Evolutionary conservation across 2,113 vertebrate genomes (phyloP).

Genomic region (Nymphicus hollandicus): DNA sequence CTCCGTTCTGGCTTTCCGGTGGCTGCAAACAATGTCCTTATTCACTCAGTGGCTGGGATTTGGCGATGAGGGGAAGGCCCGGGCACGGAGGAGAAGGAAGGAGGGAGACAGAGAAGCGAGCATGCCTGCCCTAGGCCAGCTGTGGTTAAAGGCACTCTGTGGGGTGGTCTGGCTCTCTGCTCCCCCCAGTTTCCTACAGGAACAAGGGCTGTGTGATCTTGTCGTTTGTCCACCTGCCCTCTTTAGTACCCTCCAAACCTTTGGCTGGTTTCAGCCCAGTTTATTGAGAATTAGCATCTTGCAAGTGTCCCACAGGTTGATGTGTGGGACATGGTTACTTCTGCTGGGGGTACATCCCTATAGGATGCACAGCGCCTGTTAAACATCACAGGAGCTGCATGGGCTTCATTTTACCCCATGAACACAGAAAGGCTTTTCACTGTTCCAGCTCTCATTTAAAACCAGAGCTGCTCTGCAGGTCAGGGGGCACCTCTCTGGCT

Average conservation of each 20-base stretch:
- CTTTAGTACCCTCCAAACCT: background rate
- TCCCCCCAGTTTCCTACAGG: fast-evolving
- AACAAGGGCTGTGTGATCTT: background rate
- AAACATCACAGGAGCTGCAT: background rate
- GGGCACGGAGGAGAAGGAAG: background rate
- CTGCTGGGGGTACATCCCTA: background rate
- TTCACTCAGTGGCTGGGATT: conserved; percentile 21
- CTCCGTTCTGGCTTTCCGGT: conserved; percentile 58
- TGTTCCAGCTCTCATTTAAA: background rate
- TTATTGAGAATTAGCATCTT: background rate
- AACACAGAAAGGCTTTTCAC: background rate
- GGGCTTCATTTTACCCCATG: background rate
- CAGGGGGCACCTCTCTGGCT: background rate
- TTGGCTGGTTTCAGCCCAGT: background rate
- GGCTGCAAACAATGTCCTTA: conserved; percentile 56
- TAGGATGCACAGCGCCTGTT: background rate
- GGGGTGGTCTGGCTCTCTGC: background rate
- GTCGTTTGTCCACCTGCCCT: background rate
- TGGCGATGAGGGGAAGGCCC: background rate
- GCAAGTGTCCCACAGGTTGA: background rate
- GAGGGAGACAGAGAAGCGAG: background rate
- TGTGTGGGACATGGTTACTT: fast-evolving
- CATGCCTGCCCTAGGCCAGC: background rate
- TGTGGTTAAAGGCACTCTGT: background rate
- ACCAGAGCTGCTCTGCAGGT: background rate